These are phyloP conservation scores for Trinectes maculatus DNA, from an alignment of 2,113 vertebrate species.

Conservation along the genomic window DNA sequence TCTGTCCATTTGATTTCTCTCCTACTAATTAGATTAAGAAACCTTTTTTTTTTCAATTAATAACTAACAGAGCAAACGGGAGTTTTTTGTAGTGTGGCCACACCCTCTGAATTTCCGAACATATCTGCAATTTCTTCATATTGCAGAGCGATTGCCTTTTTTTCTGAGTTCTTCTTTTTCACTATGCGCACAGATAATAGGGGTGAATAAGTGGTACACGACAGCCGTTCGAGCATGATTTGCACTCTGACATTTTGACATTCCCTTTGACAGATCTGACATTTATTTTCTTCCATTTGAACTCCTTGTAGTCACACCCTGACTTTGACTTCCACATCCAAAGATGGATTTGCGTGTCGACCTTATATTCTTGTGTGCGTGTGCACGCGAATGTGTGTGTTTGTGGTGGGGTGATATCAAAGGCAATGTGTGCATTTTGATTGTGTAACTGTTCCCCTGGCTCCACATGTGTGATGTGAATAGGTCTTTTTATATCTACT, in stretches of 20 bases:
- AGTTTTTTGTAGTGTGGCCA: slow-evolving; percentile 39
- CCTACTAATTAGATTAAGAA: background rate
- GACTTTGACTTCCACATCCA: slow-evolving; percentile 18
- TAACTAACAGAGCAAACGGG: background rate
- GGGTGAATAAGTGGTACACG: slow-evolving; percentile 3
- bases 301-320: slow-evolving; percentile 26
- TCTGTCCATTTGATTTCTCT: background rate
- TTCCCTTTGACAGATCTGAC: slow-evolving; percentile 27
- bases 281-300: slow-evolving; percentile 36
- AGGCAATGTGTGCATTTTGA: background rate
- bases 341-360: slow-evolving; percentile 6
- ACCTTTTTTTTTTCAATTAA: background rate
- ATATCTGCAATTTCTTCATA: background rate
- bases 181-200: slow-evolving; percentile 5
- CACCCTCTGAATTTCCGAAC: slow-evolving; percentile 13
- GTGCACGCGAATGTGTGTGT: background rate
- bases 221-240: background rate
- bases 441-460: slow-evolving; percentile 7
- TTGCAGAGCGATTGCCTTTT: background rate
- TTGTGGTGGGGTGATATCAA: slow-evolving; percentile 3
- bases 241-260: slow-evolving; percentile 40
- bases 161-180: background rate
- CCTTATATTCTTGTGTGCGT: slow-evolving; percentile 1
- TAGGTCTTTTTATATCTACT: background rate
- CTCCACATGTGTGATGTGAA: background rate